Conservation (phyloP, 1,140 invertebrate species). For the Drosophila sechellia region DNA sequence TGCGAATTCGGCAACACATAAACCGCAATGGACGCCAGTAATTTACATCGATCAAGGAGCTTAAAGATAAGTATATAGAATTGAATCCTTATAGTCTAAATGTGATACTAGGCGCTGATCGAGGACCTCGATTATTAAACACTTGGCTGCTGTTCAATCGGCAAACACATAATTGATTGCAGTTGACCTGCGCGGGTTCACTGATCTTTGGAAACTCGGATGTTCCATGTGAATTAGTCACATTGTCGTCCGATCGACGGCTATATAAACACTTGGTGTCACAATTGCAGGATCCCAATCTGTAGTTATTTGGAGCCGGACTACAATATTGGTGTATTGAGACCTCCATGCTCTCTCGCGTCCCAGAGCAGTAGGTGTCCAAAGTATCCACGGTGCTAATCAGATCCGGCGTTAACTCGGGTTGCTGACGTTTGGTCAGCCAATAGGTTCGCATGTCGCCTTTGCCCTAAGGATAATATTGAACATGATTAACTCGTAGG, state of each 20-base stretch:
- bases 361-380: constrained; percentile 35
- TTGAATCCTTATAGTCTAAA: constrained; percentile 56
- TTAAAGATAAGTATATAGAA: not conserved
- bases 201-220: constrained; percentile 28
- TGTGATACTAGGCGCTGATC: constrained; percentile 75
- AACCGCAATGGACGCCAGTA: constrained; percentile 21
- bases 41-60: constrained; percentile 4
- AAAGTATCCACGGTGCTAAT: constrained; percentile 73
- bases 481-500: not conserved
- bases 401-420: constrained; percentile 67
- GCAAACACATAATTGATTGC: constrained; percentile 71
- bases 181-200: constrained; percentile 54
- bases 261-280: constrained; percentile 75
- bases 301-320: constrained; percentile 1
- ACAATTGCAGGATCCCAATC: constrained; percentile 65
- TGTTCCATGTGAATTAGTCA: constrained; percentile 43
- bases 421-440: constrained; percentile 86
- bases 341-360: constrained; percentile 22
- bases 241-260: constrained; percentile 75
- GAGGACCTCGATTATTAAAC: constrained; percentile 62
- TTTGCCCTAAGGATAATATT: constrained; percentile 88
- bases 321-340: constrained; percentile 25
- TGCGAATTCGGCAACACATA: constrained; percentile 3
- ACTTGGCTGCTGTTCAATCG: constrained; percentile 63
- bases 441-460: constrained; percentile 94